Base-by-base conservation (phyloP, 2,888 invertebrate species). In the Papilio protenor region DNA sequence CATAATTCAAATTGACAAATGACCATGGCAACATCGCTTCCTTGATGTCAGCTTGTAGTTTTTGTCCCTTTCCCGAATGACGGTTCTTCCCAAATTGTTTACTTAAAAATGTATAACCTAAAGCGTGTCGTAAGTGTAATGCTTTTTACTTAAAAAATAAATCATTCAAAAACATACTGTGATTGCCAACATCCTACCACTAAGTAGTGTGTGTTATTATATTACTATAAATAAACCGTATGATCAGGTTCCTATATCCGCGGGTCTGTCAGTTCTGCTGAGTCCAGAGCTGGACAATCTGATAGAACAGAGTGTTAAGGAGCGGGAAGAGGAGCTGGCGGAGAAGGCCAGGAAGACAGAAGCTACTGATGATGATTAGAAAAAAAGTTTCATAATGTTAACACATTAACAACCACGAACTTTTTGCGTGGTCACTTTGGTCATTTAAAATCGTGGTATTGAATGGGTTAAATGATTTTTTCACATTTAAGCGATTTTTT, bases 251-350 rank as follows among this genome's bases (percentile, higher is more conserved):
- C 89, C 93, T 3, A 83, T 86, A 11, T 84, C 87, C 16, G 91
- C 90, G 0, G 94, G 93, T 2, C 81, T 94, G 0, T 85, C 93
- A 1, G 91, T 94, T 0, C 86, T 94, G 0, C 82, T 94, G 23
- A 94, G 94, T 76, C 92, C 93, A 0, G 94, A 94, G 77, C 83
- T 94, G 5, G 94, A 94, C 79, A 88, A 85, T 12, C 85, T 94
- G n/a, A 94, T 94, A 59, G 92, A 94, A 18, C 79, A 88, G 23
- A 91, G 90, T 64, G 49, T 91, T n/a, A 86, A 87, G 57, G 94
- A 92, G 80, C 87, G 87, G 47, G 92, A 92, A 1, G 90, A 91
- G 73, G 87, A 83, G 0, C 87, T 87, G 59, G 83, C 80, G 0
- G 84, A 80, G 1, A 83, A 82, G 2, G 82, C 66, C 18, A 66